Conservation (phyloP, 2,888 invertebrate genomes). For the Willowsia nigromaculata region DNA sequence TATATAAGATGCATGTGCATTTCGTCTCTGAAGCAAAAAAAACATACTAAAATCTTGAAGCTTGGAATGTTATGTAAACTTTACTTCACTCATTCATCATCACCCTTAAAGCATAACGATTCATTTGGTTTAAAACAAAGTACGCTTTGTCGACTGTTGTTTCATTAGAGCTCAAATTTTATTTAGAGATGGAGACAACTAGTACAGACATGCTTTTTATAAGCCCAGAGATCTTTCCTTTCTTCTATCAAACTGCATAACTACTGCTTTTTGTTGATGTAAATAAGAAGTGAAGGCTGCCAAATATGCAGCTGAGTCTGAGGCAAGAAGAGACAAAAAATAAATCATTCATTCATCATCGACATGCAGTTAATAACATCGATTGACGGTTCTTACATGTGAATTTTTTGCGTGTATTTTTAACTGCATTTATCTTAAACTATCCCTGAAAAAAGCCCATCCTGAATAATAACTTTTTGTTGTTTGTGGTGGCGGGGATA, state of each 20-base stretch:
- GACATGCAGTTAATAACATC: neutral
- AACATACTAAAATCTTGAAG: neutral
- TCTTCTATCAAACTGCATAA: neutral
- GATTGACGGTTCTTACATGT: neutral
- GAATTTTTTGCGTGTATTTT: neutral
- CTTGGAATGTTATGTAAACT: neutral
- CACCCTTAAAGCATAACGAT: neutral
- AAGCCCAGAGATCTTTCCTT: neutral
- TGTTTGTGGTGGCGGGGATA: no score
- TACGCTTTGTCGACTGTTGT: neutral
- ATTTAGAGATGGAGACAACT: slow-evolving; percentile 28
- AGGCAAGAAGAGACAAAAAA: neutral
- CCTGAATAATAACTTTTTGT: no score
- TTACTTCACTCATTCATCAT: slow-evolving; percentile 1
- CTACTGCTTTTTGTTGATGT: neutral
- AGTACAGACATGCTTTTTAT: neutral
- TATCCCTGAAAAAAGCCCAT: neutral
- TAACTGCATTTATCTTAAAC: neutral
- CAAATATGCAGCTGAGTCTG: neutral
- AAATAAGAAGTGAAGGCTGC: neutral
- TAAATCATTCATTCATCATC: slow-evolving; percentile 35
- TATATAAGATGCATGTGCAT: no score
- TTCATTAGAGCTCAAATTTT: neutral
- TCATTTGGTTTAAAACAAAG: slow-evolving; percentile 23
- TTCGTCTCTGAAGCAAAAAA: slow-evolving; percentile 13